phyloP scores from a whole-genome alignment of 2,113 vertebrate genomes.

The Poeciliopsis retropinna region DNA sequence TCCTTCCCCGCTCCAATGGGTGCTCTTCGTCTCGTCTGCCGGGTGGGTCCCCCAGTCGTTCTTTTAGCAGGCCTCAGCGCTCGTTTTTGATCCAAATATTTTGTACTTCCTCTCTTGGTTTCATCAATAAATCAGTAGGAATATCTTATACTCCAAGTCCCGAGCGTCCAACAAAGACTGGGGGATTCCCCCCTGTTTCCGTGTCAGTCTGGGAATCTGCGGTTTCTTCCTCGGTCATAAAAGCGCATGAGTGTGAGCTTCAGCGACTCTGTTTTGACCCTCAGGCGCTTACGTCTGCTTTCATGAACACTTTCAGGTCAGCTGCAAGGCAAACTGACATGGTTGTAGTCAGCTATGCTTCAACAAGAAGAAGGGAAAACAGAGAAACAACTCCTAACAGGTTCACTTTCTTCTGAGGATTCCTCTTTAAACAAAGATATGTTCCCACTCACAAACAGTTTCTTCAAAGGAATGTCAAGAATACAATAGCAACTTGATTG shows the following conservation, averaged over 20 bases:
- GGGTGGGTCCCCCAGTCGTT: not conserved
- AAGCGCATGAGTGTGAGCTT: slow-evolving; percentile 1
- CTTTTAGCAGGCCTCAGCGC: not conserved
- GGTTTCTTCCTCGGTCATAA: not conserved
- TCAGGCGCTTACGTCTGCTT: slow-evolving; percentile 7
- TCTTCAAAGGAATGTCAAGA: not conserved
- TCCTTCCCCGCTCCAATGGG: not conserved
- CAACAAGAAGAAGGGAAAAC: not conserved
- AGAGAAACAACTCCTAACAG: not conserved
- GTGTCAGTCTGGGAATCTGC: not conserved
- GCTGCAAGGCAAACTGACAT: slow-evolving; percentile 11
- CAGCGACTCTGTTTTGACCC: slow-evolving; percentile 12
- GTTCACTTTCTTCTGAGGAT: not conserved
- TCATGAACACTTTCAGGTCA: slow-evolving; percentile 22
- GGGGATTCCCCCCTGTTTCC: slow-evolving; percentile 6
- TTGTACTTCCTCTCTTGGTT: slow-evolving; percentile 12
- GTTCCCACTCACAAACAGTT: no score
- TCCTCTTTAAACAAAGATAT: not conserved
- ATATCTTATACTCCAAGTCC: slow-evolving; percentile 30
- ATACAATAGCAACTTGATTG: not conserved
- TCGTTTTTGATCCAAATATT: slow-evolving; percentile 3
- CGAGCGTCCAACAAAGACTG: not conserved
- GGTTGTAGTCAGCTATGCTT: not conserved
- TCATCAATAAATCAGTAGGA: slow-evolving; percentile 59
- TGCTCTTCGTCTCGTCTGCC: slow-evolving; percentile 25